Base-by-base conservation (phyloP, 1,140 invertebrate species). In the Mactra quadrangularis region DNA sequence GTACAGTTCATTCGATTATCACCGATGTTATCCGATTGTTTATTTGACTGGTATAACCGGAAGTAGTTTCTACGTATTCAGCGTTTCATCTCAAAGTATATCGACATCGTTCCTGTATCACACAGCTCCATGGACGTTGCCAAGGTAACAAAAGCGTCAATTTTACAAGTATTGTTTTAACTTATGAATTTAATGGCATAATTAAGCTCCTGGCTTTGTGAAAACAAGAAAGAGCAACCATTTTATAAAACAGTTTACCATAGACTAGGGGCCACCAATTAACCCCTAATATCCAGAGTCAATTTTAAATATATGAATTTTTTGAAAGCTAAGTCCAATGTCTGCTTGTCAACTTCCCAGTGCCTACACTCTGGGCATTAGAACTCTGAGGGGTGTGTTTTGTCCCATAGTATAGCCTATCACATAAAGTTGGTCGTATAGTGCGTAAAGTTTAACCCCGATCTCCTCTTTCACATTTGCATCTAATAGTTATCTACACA, bases 101-200 rank as follows among this genome's bases (percentile, higher is more conserved):
- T 60, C 72, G 3, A 15, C 27, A 17, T n/a, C 35, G 6, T 75
- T 75, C 22, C 38, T 75, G 22, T 75, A 41, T n/a, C 72, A 75
- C 27, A 60, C 53, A 2, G 27, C 57, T 38, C 72, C 72, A 13
- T 75, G 72, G 72, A 75, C 57, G 31, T 45, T 75, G 29, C 72
- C 72, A 41, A 75, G 72, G 72, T 75, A 75, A 19, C 1, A 22
- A n/a, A 45, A 22, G 62, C 3, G 15, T 66, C 1, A 6, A n/a
- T 45, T 41, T 15, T 25, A 31, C 25, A 15, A 7, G 17, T 41
- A n/a, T 68, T 68, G 27, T 7, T 62, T 9, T 17, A 19, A 29
- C 3, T n/a, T 13, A 11, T n/a, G 33, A 7, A 31, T 7, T 31
- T 7, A 29, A 15, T 57, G 9, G 55, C 25, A 57, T 57, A 11